Base-by-base conservation (phyloP, 2,113 vertebrate genomes). In the Sinocyclocheilus rhinocerous region DNA sequence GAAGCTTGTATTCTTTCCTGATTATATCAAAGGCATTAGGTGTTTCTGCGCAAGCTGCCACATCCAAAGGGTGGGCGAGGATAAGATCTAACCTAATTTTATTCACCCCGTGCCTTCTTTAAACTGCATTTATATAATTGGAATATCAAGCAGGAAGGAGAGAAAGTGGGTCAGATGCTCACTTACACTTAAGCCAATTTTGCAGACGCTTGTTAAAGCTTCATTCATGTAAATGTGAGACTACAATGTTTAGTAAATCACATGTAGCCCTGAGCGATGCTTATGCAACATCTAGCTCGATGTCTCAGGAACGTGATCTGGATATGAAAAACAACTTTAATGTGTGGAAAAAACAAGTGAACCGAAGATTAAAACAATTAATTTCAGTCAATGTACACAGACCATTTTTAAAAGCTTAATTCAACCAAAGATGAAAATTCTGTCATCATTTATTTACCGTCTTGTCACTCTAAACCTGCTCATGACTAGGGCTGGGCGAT, bases 11-110 rank as follows among this genome's bases (percentile, higher is more conserved):
- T 89, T 90, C 88, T 85, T 87, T 84, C 5, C 55, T 76, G 86
- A 89, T 72, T 72, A 72, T 59, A 84, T 79, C 78, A 50, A 87
- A 11, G 88, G 92, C 87, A 92, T 93, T 91, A 91, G 81, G 78
- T 90, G 91, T 90, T 91, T 90, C 89, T 84, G 85, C 88, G 89
- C 92, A 93, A 87, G 91, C 90, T 89, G 91, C 90, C 85, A 24
- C 85, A 90, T 90, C 88, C 90, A 92, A 86, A 88, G 73, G 42
- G 70, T 50, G 4, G 0, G 26, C 33, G 11, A 79, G 86, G 93
- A 94, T 95, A 92, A 94, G 89, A 93, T 94, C 93, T 95, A 92
- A 91, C 90, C 92, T 92, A 59, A 50, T 90, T 93, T 90, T 85
- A 78, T 88, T 84, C 89, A 26, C 76, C 39, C 73, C 69, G 52